These are phyloP conservation scores for Scolopax rusticola DNA, from an alignment of 2,797 vertebrate species.

Conservation along the genomic window DNA sequence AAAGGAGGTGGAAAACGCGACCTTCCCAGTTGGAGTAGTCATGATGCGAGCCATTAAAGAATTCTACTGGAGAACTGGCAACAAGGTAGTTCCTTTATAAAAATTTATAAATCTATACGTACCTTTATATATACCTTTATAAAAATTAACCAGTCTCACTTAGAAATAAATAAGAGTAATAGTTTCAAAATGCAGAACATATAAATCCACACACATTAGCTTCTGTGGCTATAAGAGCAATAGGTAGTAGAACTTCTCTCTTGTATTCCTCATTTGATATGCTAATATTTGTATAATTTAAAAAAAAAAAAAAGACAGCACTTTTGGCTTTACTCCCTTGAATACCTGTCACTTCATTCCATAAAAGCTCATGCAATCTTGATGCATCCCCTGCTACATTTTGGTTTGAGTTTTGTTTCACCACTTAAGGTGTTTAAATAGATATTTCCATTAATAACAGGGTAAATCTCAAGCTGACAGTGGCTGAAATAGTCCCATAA, in stretches of 20 bases:
- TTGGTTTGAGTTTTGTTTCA: not conserved
- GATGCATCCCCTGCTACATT: not conserved
- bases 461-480: not conserved
- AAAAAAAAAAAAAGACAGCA: not conserved
- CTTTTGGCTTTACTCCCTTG: not conserved
- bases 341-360: not conserved
- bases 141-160: not conserved
- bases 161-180: not conserved
- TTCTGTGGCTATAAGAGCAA: not conserved
- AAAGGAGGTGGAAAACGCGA: slow-evolving; percentile 95
- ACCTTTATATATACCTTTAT: not conserved
- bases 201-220: not conserved
- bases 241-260: not conserved
- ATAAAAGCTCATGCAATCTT: not conserved
- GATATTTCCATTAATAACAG: not conserved
- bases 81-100: slow-evolving; percentile 84
- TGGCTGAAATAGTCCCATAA: not conserved
- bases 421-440: not conserved
- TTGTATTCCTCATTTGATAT: not conserved
- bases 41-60: slow-evolving; percentile 95
- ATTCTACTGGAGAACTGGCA: slow-evolving; percentile 90
- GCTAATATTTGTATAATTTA: not conserved
- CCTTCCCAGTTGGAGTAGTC: slow-evolving; percentile 91
- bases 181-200: not conserved
- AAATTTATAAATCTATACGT: no score